Base-by-base conservation (phyloP, 2,888 invertebrate species). In the Xylophagus ater region DNA sequence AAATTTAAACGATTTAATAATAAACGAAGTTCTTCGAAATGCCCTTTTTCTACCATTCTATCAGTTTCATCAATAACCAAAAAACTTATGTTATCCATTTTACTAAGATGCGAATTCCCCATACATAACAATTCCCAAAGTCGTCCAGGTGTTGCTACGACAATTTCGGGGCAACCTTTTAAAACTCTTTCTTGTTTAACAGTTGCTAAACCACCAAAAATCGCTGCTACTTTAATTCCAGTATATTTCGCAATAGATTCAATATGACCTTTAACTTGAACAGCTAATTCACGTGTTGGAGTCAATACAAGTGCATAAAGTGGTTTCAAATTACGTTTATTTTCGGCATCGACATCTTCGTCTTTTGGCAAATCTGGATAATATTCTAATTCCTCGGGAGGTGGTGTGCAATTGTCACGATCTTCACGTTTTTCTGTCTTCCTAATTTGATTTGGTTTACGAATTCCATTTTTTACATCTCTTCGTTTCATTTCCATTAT, bases 31-130 rank as follows among this genome's bases (percentile, higher is more conserved):
- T 99, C 97, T 47, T 86, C 81, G 60, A 97, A 98, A 60, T 98
- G 97, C 0, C 92, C 92, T 49, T 79, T 81, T 59, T 98, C 97
- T 12, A 97, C 69, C 97, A 99, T 97, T 43, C 98, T 74, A 64
- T 99, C 98, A 0, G 97, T 96, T 69, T 99, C 98, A 62, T 99
- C 98, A 49, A 97, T 87, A 0, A 90, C 94, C 45, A 98, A 67
- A 62, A 79, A 89, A 56, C 89, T 90, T 31, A 87, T 74, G 35
- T 75, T 68, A 44, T 77, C 67, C 12, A 89, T 58, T 57, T 84
- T 78, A 44, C 73, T 74, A 20, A 89, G 66, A 66, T 88, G 87
- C 5, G 71, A 63, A 55, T 87, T 80, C 1, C 84, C 89, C 55
- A 81, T 75, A 45, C 78, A 71, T 28, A 92, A 71, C 10, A 98